Conservation (phyloP, 2,113 vertebrate species). For the Ramphastos sulfuratus region DNA sequence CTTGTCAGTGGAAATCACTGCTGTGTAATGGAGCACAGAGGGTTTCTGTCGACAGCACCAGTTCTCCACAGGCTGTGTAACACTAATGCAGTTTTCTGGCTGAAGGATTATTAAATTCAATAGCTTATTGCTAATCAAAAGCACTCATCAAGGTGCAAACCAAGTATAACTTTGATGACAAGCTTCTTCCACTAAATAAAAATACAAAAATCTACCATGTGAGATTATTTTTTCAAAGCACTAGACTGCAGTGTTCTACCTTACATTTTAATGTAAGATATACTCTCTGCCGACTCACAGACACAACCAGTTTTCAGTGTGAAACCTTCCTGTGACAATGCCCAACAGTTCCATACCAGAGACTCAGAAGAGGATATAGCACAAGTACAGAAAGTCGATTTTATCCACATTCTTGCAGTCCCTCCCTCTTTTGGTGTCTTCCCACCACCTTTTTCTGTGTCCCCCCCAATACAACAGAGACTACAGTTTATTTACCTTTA, state of each 20-base stretch:
- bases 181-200: background rate
- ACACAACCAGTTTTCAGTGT: background rate
- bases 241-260: background rate
- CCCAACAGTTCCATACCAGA: background rate
- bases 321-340: background rate
- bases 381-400: background rate
- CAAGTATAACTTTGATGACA: background rate
- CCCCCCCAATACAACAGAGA: background rate
- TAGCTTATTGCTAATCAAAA: background rate
- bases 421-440: background rate
- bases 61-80: background rate
- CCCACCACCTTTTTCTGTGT: background rate
- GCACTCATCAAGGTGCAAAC: background rate
- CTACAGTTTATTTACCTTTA: conserved; percentile 92
- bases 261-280: background rate
- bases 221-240: background rate
- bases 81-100: background rate
- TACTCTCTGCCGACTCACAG: background rate
- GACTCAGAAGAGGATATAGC: background rate
- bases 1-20: conserved; percentile 10
- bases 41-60: background rate
- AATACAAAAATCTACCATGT: background rate
- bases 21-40: background rate
- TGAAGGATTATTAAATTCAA: background rate
- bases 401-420: background rate